Percentiles rank a stretch among this genome's conserved stretches.
Evolutionary conservation across 2,113 vertebrate genomes (phyloP).

Genomic region (Prietella phreatophila): DNA sequence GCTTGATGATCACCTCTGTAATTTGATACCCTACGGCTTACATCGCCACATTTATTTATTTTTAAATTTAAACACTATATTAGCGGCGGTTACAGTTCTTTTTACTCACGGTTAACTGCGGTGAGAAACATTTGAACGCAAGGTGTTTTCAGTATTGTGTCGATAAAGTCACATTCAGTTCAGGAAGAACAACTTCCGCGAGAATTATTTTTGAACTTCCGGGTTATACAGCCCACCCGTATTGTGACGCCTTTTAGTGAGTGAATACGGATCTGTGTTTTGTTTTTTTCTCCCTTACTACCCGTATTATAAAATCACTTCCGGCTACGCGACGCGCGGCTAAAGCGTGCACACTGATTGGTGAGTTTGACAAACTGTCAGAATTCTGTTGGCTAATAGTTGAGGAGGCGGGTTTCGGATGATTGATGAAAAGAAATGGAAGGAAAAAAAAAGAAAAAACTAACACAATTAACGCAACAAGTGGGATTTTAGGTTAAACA

Average conservation of each 20-base stretch:
- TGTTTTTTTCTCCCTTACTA: background rate
- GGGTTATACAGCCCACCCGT: conserved; percentile 32
- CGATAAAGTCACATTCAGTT: conserved; percentile 67
- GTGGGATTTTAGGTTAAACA: background rate
- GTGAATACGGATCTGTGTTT: background rate
- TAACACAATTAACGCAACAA: background rate
- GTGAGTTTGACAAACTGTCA: background rate
- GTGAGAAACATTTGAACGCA: conserved; percentile 72
- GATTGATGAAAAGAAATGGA: background rate
- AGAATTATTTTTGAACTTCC: conserved; percentile 46
- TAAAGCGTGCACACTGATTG: background rate
- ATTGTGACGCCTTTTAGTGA: background rate
- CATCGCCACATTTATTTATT: background rate
- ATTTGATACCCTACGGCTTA: background rate
- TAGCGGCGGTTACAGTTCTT: background rate
- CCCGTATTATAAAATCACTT: background rate
- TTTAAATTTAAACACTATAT: too few relatives aligned
- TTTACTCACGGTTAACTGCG: conserved; percentile 70
- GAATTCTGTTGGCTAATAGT: background rate
- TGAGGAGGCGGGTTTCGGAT: background rate
- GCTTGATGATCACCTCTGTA: background rate
- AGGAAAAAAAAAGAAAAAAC: background rate
- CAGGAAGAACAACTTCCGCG: background rate
- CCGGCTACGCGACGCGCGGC: rapidly evolving
- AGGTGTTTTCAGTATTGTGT: background rate